Evolutionary conservation across 2,113 vertebrate genomes (phyloP), one percentile per base, ranked within the genome.

Genomic region (Tauraco erythrolophus): DNA sequence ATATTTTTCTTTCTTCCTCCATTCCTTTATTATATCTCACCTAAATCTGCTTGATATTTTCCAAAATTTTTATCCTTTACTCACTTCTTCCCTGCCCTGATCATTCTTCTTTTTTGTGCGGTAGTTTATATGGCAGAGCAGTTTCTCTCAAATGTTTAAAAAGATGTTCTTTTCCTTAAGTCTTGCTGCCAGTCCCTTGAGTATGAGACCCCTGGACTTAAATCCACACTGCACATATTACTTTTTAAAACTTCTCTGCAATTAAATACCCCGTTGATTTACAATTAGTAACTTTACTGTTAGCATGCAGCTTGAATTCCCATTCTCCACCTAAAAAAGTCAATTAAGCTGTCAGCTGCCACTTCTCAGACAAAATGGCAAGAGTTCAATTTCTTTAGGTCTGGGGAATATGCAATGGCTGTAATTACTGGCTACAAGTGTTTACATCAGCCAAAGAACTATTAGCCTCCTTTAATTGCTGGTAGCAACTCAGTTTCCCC

Each of bases 361-460:
- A 89, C 87, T 87, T 96, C 80, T 92, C 95, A 96, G 93, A 97
- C 95, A 82, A 96, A 90, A 96, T 96, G 96, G 96, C 96, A 96
- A 80, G 72, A 91, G 72, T 96, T 97, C 96, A 97, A 96, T 89
- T 96, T 94, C 57, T 95, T 60, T 77, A 91, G 84, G 95, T 89
- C 95, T 92, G 61, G 95, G 91, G 96, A 97, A 96, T 94, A 95
- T 11, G 87, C 87, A 91, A 78, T 72, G 71, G 80, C 89, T 96
- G 43, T 94, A 95, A 96, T 97, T 96, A 72, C 92, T 96, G 93
- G 84, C 89, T 97, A 86, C 95, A 91, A 97, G 94, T 95, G 94
- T 96, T 97, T 94, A 87, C 94, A 89, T 78, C 94, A 95, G 94
- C 61, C 51, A 33, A 89, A 96, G 80, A 94, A 95, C 89, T 84